Evolutionary conservation across 2,888 invertebrate species (phyloP).

Genomic region (Pammene aurita): DNA sequence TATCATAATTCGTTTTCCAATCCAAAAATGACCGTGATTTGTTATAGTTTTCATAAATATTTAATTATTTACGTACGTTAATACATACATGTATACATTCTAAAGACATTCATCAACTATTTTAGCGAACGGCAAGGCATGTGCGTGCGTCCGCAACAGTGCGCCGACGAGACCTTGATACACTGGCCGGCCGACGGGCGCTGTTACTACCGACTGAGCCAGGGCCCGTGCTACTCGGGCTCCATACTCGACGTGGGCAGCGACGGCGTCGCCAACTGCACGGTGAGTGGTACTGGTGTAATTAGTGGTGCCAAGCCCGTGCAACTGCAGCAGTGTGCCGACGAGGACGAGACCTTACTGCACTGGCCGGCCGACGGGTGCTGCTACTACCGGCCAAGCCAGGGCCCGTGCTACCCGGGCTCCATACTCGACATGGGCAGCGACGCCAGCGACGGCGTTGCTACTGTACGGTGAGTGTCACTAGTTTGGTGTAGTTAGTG

Average conservation of each 20-base stretch:
- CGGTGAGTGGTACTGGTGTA: constrained; percentile 59
- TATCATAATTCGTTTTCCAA: no score
- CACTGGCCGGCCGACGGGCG: constrained; percentile 91
- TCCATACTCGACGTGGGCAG: constrained; percentile 85
- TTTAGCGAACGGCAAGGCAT: constrained; percentile 87
- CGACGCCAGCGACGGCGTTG: constrained; percentile 84
- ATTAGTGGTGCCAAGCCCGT: no score
- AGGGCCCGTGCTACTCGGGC: constrained; percentile 90
- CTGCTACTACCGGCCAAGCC: constrained; percentile 87
- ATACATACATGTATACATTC: no score
- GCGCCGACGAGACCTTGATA: constrained; percentile 85
- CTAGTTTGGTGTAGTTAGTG: no score
- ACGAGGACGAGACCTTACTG: constrained; percentile 84
- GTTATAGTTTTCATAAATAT: no score
- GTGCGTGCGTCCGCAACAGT: constrained; percentile 86
- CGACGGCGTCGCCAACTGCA: constrained; percentile 86
- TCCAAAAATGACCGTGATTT: no score
- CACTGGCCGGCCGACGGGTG: constrained; percentile 90
- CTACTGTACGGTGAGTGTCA: constrained; percentile 84
- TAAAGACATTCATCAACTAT: neutral
- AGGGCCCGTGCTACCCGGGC: constrained; percentile 90
- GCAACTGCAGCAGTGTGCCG: constrained; percentile 42
- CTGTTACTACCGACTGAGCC: constrained; percentile 88
- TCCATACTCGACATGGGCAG: constrained; percentile 85
- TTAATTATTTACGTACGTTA: no score